A percentile compares a stretch with the other conserved stretches of the same genome.
Conservation (phyloP, 2,797 vertebrate species). For the Florisuga fusca region DNA sequence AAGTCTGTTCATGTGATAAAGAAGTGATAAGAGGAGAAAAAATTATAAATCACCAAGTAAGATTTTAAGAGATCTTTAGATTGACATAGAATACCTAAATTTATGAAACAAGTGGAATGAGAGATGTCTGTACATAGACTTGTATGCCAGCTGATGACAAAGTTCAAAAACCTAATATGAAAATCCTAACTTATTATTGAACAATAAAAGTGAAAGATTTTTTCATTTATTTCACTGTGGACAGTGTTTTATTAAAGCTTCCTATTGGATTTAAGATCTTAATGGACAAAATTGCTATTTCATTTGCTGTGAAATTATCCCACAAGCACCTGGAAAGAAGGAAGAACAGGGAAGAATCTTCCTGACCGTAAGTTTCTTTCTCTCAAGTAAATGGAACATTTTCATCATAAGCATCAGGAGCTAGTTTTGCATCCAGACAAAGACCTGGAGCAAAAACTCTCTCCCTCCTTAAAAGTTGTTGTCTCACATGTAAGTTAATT, state of each 20-base stretch:
- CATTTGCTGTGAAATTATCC: background rate
- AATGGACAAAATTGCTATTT: background rate
- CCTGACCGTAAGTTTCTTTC: background rate
- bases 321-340: background rate
- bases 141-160: background rate
- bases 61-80: background rate
- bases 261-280: background rate
- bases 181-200: background rate
- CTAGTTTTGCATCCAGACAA: background rate
- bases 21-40: background rate
- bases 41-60: background rate
- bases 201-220: background rate
- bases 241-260: background rate
- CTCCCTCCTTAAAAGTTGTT: background rate
- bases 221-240: background rate
- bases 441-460: background rate
- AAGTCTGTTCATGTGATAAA: background rate
- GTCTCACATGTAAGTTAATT: background rate
- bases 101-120: background rate
- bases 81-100: background rate
- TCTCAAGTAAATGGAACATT: background rate
- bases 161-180: background rate
- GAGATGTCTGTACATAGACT: background rate
- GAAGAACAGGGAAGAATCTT: background rate
- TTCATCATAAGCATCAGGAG: background rate